Conservation (phyloP, 2,888 invertebrate species). For the Rotaria macrura region DNA sequence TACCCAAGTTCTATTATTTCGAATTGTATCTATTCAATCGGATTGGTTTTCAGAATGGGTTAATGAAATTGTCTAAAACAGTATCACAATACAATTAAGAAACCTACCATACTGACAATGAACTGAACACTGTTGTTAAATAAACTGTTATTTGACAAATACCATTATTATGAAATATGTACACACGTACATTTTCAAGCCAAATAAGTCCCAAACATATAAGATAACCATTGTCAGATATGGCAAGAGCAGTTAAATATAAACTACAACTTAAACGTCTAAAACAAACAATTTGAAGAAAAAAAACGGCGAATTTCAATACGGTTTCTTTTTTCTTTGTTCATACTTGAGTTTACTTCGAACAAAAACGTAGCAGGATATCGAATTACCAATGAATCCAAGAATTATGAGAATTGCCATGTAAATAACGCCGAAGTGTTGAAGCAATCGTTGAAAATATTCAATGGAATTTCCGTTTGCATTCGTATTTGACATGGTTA, state of each 20-base stretch:
- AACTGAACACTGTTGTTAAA: neutral
- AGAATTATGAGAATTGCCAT: neutral
- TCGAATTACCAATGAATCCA: constrained; percentile 9
- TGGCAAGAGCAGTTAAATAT: neutral
- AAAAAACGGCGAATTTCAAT: neutral
- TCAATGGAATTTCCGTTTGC: neutral
- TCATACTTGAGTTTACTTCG: neutral
- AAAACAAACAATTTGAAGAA: no score
- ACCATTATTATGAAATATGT: neutral
- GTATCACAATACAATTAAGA: no score
- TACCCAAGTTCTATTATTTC: no score
- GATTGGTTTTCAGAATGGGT: no score
- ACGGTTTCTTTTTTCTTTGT: no score
- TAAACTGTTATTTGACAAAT: neutral
- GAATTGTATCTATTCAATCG: no score
- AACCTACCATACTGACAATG: neutral
- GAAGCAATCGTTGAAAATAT: neutral
- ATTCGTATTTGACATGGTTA: neutral
- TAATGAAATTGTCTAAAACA: no score
- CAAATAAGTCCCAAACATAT: neutral
- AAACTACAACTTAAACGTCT: constrained; percentile 17
- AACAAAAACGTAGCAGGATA: neutral
- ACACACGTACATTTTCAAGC: neutral
- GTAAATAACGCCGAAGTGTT: neutral
- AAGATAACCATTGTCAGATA: constrained; percentile 16